Base-by-base conservation (phyloP, 2,113 vertebrate genomes). In the Syrmaticus mikado region DNA sequence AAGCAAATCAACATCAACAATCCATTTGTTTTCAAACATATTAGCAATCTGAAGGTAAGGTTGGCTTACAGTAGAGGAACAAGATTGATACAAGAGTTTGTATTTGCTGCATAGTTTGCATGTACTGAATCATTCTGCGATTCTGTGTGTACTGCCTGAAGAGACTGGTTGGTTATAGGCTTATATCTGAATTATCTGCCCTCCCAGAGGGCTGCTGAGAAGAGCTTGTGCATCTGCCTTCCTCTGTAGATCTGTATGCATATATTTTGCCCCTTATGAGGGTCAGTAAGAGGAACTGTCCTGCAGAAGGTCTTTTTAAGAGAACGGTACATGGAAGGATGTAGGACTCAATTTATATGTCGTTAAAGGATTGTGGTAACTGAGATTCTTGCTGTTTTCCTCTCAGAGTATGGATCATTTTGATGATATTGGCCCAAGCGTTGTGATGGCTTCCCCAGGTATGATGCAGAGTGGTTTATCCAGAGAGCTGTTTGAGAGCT, bases 401-500 rank as follows among this genome's bases (percentile, higher is more conserved):
- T 5, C 87, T 20, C 94, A 99, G 99, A 99, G 99, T 80, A 99
- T 99, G 99, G 99, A 99, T 93, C 99, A 99, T 85, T 99, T 99
- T 61, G 99, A 99, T 85, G 99, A 99, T 96, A 99, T 99, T n/a
- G 99, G 99, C 3, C 99, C 99, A 14, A 99, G 99, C 10, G 99
- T 99, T 41, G 99, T 99, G 55, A 99, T 99, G 99, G 99, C 99
- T 18, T 99, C 99, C 52, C 99, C 99, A 4, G 99, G 99, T 70
- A 99, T 99, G 99, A 99, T 99, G 99, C 99, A 99, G 95, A 99
- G 99, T 11, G 99, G 99, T 11, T 97, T 99, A 9, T 99, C 99
- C 94, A 97, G 99, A 65, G 99, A 99, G 97, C 92, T 99, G 67
- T 99, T 99, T 92, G 99, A 99, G 94, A 99, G 99, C 97, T 99